Evolutionary conservation across 1,140 invertebrate genomes (phyloP), one percentile per base, ranked within the genome.

Genomic region (Meteorus sp.): DNA sequence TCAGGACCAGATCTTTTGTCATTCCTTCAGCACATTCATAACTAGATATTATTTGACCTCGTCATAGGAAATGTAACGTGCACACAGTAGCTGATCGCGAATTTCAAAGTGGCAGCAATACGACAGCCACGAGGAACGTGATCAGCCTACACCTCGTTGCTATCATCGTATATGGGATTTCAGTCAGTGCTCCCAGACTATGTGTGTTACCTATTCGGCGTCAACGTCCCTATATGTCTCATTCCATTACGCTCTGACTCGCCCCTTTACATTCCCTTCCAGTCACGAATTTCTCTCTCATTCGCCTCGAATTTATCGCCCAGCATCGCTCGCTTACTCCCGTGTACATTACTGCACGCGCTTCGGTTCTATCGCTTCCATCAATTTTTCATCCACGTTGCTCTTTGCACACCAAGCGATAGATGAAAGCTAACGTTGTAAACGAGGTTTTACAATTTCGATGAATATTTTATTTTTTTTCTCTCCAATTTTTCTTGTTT

Each of bases 161-260:
- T n/a, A n/a, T n/a, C 56, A 54, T 39, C 44, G 69, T 67, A 69
- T 68, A 70, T 63, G 62, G 62, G 60, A 72, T 65, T 69, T 66
- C 62, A 45, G 58, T 69, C 52, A 62, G 29, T 63, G 52, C 47
- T 68, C 63, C 31, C 53, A 43, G 19, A 8, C 11, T 17, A 19
- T n/a, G n/a, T n/a, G n/a, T n/a, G n/a, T n/a, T 61, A 58, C 61
- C 54, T 59, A 63, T 60, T 45, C 53, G 52, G 47, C 57, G 47
- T 29, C 31, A 31, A 51, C 48, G 31, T 56, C 43, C 45, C 35
- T 55, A 68, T 61, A 45, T 56, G 29, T 55, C 56, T n/a, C n/a
- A n/a, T n/a, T n/a, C n/a, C n/a, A n/a, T n/a, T n/a, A n/a, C n/a
- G n/a, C n/a, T n/a, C n/a, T n/a, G n/a, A n/a, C n/a, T n/a, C n/a